Conservation (phyloP, 2,888 invertebrate species). For the Belgica antarctica region DNA sequence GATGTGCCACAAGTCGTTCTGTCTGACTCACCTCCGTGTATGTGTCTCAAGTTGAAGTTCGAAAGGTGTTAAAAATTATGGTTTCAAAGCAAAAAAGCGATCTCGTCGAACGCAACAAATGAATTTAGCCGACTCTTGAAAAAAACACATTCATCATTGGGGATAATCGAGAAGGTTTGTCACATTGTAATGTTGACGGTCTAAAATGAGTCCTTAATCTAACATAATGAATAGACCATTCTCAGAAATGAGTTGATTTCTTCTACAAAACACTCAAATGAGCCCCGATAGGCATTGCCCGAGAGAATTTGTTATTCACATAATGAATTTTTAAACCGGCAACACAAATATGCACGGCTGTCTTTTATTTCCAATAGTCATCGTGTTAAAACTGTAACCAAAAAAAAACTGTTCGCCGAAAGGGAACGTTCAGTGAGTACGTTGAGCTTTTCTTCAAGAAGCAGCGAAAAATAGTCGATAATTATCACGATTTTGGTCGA, state of each 20-base stretch:
- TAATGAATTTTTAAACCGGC: background rate
- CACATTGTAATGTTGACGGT: background rate
- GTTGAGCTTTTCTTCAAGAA: too few relatives aligned
- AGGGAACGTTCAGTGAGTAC: too few relatives aligned
- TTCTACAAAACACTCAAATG: too few relatives aligned
- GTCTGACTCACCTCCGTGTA: background rate
- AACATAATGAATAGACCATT: background rate
- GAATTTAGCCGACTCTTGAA: constrained; percentile 37
- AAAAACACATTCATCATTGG: constrained; percentile 32
- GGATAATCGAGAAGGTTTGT: background rate
- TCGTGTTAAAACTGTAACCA: constrained; percentile 44
- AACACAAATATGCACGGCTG: constrained; percentile 26
- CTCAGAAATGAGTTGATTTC: constrained; percentile 16
- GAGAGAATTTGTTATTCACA: constrained; percentile 9
- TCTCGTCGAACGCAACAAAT: constrained; percentile 31
- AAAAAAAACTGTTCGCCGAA: too few relatives aligned
- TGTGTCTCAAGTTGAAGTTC: constrained; percentile 22
- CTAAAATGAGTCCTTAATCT: background rate
- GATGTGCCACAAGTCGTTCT: constrained; percentile 35
- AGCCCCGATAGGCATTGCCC: constrained; percentile 1
- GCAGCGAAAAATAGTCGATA: too few relatives aligned
- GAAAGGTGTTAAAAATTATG: constrained; percentile 44
- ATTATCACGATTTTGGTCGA: too few relatives aligned
- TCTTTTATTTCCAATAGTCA: constrained; percentile 25
- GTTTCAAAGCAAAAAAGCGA: constrained; percentile 32